Evolutionary conservation across 1,140 invertebrate species (phyloP).

Genomic region (Aphis gossypii): DNA sequence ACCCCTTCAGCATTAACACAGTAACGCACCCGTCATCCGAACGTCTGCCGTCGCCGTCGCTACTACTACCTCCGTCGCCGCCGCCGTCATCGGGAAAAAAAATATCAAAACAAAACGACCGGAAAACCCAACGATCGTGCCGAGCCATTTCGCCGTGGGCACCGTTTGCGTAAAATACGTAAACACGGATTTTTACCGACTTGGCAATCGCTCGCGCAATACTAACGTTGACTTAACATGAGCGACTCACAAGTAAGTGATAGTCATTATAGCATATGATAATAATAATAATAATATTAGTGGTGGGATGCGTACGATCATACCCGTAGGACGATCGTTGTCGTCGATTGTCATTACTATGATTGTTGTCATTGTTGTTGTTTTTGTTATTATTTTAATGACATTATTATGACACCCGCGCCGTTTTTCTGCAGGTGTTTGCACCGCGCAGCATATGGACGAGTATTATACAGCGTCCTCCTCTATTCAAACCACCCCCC

Average conservation of each 20-base stretch:
- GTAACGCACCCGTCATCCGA: slow-evolving; percentile 42
- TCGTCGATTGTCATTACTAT: background rate
- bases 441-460: background rate
- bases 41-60: slow-evolving; percentile 39
- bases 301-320: background rate
- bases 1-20: slow-evolving; percentile 22
- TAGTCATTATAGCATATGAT: background rate
- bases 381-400: background rate
- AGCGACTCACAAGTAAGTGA: slow-evolving; percentile 56
- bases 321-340: background rate
- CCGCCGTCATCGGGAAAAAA: background rate
- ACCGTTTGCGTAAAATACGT: slow-evolving; percentile 54
- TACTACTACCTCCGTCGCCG: background rate
- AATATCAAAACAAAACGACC: background rate
- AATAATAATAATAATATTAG: background rate
- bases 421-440: background rate
- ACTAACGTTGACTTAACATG: slow-evolving; percentile 56
- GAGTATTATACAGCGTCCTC: background rate
- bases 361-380: background rate
- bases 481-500: background rate
- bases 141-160: slow-evolving; percentile 42
- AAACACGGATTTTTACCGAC: slow-evolving; percentile 58
- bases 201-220: slow-evolving; percentile 45
- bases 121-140: background rate
- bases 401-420: background rate